Evolutionary conservation across 2,888 invertebrate species (phyloP).

Genomic region (Sacculina carcini): DNA sequence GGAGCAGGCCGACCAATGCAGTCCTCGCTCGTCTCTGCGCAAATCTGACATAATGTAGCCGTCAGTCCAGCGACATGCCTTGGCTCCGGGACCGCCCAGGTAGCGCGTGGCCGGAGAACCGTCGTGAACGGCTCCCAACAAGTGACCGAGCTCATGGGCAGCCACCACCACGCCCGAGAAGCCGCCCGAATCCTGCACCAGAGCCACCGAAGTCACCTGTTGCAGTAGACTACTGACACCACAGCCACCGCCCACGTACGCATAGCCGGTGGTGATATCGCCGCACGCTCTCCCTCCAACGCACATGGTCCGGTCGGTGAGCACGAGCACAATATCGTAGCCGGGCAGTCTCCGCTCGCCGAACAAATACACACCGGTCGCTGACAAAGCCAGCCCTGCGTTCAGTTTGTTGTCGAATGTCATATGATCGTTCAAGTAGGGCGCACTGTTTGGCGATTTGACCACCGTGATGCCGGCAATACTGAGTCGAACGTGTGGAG

Average conservation of each 20-base stretch:
- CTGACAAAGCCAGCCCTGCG: conserved; percentile 74
- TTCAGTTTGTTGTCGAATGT: conserved; percentile 81
- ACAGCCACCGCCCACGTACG: conserved; percentile 84
- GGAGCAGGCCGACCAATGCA: conserved; percentile 79
- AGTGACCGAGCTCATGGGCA: conserved; percentile 84
- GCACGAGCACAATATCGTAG: conserved; percentile 82
- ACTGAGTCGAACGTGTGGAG: neutral
- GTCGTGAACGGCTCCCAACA: conserved; percentile 88
- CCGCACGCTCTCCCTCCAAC: conserved; percentile 85
- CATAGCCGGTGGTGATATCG: conserved; percentile 93
- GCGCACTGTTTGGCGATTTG: conserved; percentile 27
- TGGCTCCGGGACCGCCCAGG: conserved; percentile 75
- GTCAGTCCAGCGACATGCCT: conserved; percentile 83
- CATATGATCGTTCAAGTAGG: conserved; percentile 73
- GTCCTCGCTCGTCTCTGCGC: conserved; percentile 74
- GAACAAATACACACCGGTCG: conserved; percentile 91
- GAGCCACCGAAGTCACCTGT: conserved; percentile 78
- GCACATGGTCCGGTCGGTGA: conserved; percentile 98
- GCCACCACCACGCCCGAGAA: conserved; percentile 90
- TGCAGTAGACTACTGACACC: conserved; percentile 81
- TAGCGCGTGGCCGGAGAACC: conserved; percentile 84
- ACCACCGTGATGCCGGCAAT: neutral
- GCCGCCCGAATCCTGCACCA: conserved; percentile 85
- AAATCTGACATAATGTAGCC: conserved; percentile 89
- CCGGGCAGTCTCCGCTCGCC: conserved; percentile 74